These are phyloP conservation scores for Calonectris borealis DNA, from an alignment of 2,113 vertebrate species.

Conservation along the genomic window DNA sequence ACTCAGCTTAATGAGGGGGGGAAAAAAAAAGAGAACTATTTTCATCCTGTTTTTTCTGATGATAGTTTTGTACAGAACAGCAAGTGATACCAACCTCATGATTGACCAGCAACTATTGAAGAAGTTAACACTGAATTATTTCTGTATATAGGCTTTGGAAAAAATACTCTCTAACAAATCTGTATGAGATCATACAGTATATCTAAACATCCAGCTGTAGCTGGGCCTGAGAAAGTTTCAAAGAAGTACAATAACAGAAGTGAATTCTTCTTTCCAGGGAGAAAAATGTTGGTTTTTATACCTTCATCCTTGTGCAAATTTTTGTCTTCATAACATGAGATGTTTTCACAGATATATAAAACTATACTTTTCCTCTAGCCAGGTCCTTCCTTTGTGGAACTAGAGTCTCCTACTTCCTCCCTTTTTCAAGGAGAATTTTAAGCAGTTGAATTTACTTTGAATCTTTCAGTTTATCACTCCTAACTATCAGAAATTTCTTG, in stretches of 20 bases:
- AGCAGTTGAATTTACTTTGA: background rate
- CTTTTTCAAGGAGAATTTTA: background rate
- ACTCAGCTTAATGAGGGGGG: background rate
- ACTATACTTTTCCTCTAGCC: background rate
- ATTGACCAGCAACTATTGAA: background rate
- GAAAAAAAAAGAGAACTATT: background rate
- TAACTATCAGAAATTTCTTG: background rate
- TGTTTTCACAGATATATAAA: background rate
- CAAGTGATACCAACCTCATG: background rate
- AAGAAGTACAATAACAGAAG: background rate
- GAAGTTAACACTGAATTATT: background rate
- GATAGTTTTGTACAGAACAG: background rate
- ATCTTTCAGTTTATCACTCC: background rate
- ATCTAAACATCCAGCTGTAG: rapidly evolving
- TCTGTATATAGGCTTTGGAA: background rate
- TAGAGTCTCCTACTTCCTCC: background rate
- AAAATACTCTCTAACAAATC: background rate
- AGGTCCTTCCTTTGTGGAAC: background rate
- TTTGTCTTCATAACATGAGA: background rate
- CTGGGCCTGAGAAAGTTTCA: background rate
- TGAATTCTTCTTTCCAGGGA: background rate
- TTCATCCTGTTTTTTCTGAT: background rate
- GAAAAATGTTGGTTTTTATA: background rate
- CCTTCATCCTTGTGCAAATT: background rate
- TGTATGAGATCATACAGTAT: background rate